phyloP scores from a whole-genome alignment of 2,888 invertebrate genomes.

The Rhimphoctona megacephalus region DNA sequence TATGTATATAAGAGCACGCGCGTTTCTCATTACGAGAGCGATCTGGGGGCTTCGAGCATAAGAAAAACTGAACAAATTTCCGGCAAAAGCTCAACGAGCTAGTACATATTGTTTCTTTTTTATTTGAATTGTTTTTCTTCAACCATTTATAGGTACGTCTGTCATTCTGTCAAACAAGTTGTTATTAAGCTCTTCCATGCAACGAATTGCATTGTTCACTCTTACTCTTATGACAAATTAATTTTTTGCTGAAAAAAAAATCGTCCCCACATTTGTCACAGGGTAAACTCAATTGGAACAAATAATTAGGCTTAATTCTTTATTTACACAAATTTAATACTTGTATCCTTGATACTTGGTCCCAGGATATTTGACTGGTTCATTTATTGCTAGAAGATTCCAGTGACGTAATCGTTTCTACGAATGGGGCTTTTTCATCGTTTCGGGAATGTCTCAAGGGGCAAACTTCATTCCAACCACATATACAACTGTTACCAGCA shows the following conservation, averaged over 20 bases:
- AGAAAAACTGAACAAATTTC: conserved; percentile 43
- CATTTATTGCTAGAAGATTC: conserved; percentile 13
- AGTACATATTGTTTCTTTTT: not conserved
- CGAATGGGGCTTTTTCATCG: conserved; percentile 3
- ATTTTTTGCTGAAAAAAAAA: not conserved
- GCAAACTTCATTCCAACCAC: not conserved
- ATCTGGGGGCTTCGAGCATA: conserved; percentile 18
- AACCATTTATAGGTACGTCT: not conserved
- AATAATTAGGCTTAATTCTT: not conserved
- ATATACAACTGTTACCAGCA: not conserved
- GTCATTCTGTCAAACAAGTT: not conserved
- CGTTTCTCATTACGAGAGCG: conserved; percentile 59
- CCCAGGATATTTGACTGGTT: not conserved
- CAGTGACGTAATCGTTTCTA: not conserved
- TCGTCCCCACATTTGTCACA: not conserved
- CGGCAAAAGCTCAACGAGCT: conserved; percentile 3
- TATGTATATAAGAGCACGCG: conserved; percentile 36
- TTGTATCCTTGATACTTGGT: not conserved
- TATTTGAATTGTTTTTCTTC: not conserved
- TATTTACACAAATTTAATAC: not conserved
- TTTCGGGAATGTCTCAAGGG: conserved; percentile 13
- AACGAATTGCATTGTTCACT: not conserved
- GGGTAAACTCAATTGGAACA: not conserved
- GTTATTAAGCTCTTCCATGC: not conserved
- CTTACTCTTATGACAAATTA: not conserved